phyloP scores from a whole-genome alignment of 2,113 vertebrate genomes.

The Egretta garzetta region DNA sequence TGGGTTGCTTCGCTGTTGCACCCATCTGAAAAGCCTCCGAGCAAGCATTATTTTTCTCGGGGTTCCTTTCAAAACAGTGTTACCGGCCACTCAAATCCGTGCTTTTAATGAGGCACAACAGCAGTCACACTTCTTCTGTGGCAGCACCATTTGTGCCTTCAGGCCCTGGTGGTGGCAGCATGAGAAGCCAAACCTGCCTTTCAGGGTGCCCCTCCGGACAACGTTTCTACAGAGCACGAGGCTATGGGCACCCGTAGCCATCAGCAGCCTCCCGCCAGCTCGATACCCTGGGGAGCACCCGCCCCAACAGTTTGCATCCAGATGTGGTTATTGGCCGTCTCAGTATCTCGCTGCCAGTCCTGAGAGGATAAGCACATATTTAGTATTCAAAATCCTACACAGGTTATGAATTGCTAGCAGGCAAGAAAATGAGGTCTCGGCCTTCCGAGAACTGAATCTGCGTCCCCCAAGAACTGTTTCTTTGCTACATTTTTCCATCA shows the following conservation, averaged over 20 bases:
- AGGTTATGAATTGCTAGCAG: background rate
- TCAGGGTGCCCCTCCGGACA: accelerated
- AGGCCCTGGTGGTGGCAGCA: accelerated
- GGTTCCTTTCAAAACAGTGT: background rate
- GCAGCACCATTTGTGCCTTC: background rate
- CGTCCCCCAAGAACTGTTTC: background rate
- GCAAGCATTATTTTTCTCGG: background rate
- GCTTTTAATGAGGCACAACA: background rate
- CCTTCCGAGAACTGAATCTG: background rate
- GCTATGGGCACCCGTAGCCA: accelerated
- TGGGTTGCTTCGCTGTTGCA: background rate
- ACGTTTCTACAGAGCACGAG: background rate
- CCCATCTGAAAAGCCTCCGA: background rate
- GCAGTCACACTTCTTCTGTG: background rate
- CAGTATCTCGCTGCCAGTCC: background rate
- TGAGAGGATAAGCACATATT: background rate
- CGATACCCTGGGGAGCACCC: background rate
- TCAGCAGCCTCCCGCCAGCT: background rate
- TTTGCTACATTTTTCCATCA: background rate
- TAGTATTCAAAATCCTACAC: background rate
- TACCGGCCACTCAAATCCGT: background rate
- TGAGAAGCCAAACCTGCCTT: background rate
- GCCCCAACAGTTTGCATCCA: background rate
- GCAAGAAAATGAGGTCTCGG: background rate
- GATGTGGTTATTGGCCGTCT: background rate